Evolutionary conservation across 2,888 invertebrate genomes (phyloP).

Genomic region (Aproaerema taeniolella): DNA sequence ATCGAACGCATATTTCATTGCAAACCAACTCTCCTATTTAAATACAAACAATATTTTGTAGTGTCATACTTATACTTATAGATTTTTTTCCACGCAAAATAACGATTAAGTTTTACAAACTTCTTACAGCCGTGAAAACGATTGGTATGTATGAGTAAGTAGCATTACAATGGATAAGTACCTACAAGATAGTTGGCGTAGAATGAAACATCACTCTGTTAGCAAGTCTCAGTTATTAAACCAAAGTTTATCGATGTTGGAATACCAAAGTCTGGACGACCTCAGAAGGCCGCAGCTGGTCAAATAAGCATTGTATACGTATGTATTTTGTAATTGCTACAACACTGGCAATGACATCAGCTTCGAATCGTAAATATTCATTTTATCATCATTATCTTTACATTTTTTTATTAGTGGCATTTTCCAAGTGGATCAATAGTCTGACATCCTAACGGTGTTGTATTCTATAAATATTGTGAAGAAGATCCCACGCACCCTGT

Average conservation of each 20-base stretch:
- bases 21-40: too few relatives aligned
- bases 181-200: too few relatives aligned
- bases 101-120: too few relatives aligned
- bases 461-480: slow-evolving; percentile 25
- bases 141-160: too few relatives aligned
- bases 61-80: too few relatives aligned
- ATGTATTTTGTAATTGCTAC: slow-evolving; percentile 44
- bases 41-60: too few relatives aligned
- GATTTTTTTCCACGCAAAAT: too few relatives aligned
- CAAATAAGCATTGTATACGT: slow-evolving; percentile 39
- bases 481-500: slow-evolving; percentile 41
- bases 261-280: slow-evolving; percentile 33
- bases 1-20: too few relatives aligned
- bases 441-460: slow-evolving; percentile 18
- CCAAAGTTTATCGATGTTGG: background rate
- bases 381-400: slow-evolving; percentile 4
- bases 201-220: too few relatives aligned
- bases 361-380: slow-evolving; percentile 10
- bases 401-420: background rate
- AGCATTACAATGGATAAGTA: too few relatives aligned
- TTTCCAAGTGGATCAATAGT: too few relatives aligned
- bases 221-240: background rate
- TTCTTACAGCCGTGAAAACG: too few relatives aligned
- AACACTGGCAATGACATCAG: slow-evolving; percentile 58
- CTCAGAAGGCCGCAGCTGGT: slow-evolving; percentile 68